phyloP scores from a whole-genome alignment of 2,113 vertebrate species.

The Varanus salvator region DNA sequence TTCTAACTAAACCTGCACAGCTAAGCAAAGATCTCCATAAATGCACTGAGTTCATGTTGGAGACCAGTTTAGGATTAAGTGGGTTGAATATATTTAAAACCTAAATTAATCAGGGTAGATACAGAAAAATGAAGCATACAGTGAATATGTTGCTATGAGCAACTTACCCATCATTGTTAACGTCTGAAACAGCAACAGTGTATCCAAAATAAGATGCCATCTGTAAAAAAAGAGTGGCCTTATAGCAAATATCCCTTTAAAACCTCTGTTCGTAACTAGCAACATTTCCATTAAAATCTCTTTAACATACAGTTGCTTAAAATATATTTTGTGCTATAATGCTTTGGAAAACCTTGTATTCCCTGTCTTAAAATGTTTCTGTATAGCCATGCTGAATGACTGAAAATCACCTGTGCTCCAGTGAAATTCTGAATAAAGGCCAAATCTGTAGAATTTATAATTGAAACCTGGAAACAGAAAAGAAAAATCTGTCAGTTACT shows the following conservation, averaged over 20 bases:
- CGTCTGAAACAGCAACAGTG: slow-evolving; percentile 91
- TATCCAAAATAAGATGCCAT: slow-evolving; percentile 99
- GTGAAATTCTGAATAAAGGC: slow-evolving; percentile 98
- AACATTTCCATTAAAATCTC: slow-evolving; percentile 18
- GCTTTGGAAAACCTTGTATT: slow-evolving; percentile 1
- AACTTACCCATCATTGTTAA: slow-evolving; percentile 95
- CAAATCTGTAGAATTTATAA: slow-evolving; percentile 95
- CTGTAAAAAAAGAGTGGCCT: slow-evolving; percentile 79
- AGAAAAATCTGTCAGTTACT: slow-evolving; percentile 33
- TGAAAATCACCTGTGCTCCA: slow-evolving; percentile 90
- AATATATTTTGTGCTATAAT: neutral
- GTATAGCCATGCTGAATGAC: neutral
- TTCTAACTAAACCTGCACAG: slow-evolving; percentile 33
- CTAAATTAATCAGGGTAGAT: neutral
- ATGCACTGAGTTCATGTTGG: neutral
- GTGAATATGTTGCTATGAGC: slow-evolving; percentile 27
- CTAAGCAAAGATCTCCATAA: neutral
- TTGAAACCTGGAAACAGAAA: slow-evolving; percentile 87
- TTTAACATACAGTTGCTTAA: neutral
- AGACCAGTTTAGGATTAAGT: neutral
- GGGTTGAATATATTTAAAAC: neutral
- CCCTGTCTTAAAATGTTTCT: neutral
- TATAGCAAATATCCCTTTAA: slow-evolving; percentile 6
- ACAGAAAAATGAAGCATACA: neutral
- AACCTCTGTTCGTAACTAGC: neutral